These are phyloP conservation scores for Cephus spinipes DNA, from an alignment of 2,888 invertebrate species.

Conservation along the genomic window DNA sequence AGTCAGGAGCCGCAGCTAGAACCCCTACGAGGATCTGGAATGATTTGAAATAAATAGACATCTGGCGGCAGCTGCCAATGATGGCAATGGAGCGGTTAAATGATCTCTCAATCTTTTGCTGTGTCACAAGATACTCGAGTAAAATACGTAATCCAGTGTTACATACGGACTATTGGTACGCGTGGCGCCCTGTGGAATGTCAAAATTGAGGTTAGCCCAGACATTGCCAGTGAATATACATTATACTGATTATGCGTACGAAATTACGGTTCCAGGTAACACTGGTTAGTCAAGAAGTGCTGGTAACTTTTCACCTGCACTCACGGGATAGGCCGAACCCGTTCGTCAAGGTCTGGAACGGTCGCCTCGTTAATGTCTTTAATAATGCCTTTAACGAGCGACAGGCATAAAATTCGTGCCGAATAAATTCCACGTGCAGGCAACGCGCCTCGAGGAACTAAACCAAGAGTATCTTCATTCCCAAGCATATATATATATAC, in stretches of 20 bases:
- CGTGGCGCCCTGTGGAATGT: not conserved
- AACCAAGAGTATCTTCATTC: not conserved
- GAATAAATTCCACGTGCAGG: not conserved
- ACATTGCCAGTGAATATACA: not conserved
- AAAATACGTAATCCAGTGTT: not conserved
- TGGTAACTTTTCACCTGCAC: not conserved
- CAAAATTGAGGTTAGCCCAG: not conserved
- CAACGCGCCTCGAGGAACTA: not conserved
- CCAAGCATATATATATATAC: not conserved
- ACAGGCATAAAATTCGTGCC: not conserved
- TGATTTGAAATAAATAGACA: conserved; percentile 39
- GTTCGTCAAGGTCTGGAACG: not conserved
- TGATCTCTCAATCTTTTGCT: conserved; percentile 35
- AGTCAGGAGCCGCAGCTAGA: not conserved
- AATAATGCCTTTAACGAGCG: not conserved
- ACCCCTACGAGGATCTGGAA: conserved; percentile 38
- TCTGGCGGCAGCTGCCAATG: conserved; percentile 47
- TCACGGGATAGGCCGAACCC: not conserved
- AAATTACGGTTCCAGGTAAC: not conserved
- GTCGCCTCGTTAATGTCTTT: not conserved
- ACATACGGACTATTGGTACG: not conserved
- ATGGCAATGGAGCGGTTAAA: conserved; percentile 31
- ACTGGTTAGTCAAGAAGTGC: not conserved
- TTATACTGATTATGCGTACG: not conserved
- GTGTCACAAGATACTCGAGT: not conserved